Evolutionary conservation across 2,113 vertebrate species (phyloP).

Genomic region (Microtus pennsylvanicus): DNA sequence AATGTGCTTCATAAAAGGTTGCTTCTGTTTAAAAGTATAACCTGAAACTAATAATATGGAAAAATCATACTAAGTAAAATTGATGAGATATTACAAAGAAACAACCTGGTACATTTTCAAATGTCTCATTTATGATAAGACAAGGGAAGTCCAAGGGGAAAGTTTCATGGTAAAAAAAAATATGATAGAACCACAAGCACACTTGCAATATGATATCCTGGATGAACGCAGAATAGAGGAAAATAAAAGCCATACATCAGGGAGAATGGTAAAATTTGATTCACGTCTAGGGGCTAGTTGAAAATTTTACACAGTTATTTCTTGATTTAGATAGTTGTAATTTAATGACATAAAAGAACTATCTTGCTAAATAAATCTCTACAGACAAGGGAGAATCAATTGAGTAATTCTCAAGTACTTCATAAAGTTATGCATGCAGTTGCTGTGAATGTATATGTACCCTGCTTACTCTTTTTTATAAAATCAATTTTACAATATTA

Average conservation of each 20-base stretch:
- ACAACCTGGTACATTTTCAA: neutral
- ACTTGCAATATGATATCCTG: neutral
- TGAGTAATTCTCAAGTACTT: neutral
- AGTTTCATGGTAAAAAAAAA: neutral
- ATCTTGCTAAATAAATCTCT: constrained; percentile 36
- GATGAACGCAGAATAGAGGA: neutral
- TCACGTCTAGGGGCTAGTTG: neutral
- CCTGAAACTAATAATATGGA: constrained; percentile 48
- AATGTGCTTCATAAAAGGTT: constrained; percentile 2
- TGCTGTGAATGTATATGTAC: neutral
- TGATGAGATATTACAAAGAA: constrained; percentile 24
- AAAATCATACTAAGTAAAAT: constrained; percentile 13
- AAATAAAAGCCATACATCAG: neutral
- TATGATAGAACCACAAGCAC: constrained; percentile 35
- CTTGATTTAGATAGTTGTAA: neutral
- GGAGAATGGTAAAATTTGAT: constrained; percentile 12
- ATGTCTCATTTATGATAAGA: constrained; percentile 10
- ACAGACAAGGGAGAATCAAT: neutral
- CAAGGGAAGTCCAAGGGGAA: neutral
- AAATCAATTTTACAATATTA: neutral
- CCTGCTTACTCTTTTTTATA: neutral
- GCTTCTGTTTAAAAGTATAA: neutral
- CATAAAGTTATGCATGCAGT: neutral
- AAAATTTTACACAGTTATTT: neutral
- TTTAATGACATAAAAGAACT: neutral